Base-by-base conservation (phyloP, 2,113 vertebrate species). In the Beaufortia kweichowensis region DNA sequence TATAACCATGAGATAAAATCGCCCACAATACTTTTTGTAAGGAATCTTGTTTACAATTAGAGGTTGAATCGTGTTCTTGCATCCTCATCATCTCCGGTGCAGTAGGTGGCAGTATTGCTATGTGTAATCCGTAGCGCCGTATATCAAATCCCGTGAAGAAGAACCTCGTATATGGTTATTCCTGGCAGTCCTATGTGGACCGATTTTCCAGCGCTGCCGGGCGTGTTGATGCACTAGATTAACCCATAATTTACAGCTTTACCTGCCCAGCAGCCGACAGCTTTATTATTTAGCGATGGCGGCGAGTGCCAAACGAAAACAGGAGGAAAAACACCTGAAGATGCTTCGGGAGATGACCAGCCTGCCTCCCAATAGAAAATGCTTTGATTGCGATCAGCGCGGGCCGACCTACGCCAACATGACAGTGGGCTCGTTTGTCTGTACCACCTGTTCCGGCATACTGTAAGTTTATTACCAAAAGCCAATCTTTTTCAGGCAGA, bases 251-350 rank as follows among this genome's bases (percentile, higher is more conserved):
- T 23, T 4, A 31, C 24, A 62, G 24, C 26, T 53, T 28, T 35
- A 23, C 24, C 55, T 29, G 24, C 26, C n/a, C 14, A 5, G 11
- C 11, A 23, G 26, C 4, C 55, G 5, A 43, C 19, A 14, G n/a
- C 56, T 35, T 48, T 39, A 31, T 60, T 31, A 35, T 53, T 50
- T 86, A 83, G 87, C 90, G 89, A 97, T 97, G 96, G 96, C 96
- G 86, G 95, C 95, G 84, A 96, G 95, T 88, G 95, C 95, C 77
- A 98, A 97, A 83, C 92, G 96, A 90, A 98, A 96, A 93, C 95
- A 98, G 85, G 96, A 98, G 93, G 96, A 98, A 91, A 97, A 97
- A 90, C 95, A 98, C 93, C 93, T 97, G 92, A 97, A 97, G 92
- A 93, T 97, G 92, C 93, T 98, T 85, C 90, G 96, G 90, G 95